phyloP scores from a whole-genome alignment of 2,888 invertebrate species.

The Plutella xylostella region DNA sequence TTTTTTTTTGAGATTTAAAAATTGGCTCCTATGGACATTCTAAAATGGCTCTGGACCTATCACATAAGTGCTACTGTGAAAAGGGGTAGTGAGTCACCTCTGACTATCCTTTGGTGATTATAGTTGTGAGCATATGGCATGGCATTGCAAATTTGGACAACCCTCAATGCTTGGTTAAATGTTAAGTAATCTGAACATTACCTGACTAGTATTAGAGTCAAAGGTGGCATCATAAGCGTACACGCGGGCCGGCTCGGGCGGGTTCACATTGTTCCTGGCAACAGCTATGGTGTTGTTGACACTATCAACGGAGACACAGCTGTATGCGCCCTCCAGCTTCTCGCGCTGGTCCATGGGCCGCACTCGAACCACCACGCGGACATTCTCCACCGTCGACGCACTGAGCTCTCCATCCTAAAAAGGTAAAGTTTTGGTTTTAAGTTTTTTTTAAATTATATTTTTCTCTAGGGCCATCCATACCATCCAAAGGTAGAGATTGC shows the following conservation, averaged over 20 bases:
- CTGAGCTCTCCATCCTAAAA: constrained; percentile 57
- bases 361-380: constrained; percentile 94
- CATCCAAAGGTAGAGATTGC: no score
- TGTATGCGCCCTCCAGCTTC: constrained; percentile 75
- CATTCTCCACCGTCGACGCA: constrained; percentile 87
- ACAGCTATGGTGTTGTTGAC: constrained; percentile 84
- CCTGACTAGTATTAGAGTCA: constrained; percentile 85
- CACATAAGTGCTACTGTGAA: no score
- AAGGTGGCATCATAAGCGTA: constrained; percentile 98
- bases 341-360: constrained; percentile 94
- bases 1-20: no score
- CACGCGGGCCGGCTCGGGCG: constrained; percentile 84
- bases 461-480: not conserved
- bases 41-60: no score
- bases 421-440: not conserved
- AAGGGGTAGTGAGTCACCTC: no score
- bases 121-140: no score
- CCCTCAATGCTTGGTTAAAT: no score
- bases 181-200: constrained; percentile 30
- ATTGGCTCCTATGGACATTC: no score
- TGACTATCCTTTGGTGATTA: no score
- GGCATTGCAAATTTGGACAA: no score
- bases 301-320: constrained; percentile 81
- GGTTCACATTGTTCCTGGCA: constrained; percentile 76
- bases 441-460: not conserved